Percentiles rank a stretch among this genome's conserved stretches.
These are phyloP conservation scores for Caenorhabditis latens DNA, from an alignment of 1,140 invertebrate species.

Conservation along the genomic window DNA sequence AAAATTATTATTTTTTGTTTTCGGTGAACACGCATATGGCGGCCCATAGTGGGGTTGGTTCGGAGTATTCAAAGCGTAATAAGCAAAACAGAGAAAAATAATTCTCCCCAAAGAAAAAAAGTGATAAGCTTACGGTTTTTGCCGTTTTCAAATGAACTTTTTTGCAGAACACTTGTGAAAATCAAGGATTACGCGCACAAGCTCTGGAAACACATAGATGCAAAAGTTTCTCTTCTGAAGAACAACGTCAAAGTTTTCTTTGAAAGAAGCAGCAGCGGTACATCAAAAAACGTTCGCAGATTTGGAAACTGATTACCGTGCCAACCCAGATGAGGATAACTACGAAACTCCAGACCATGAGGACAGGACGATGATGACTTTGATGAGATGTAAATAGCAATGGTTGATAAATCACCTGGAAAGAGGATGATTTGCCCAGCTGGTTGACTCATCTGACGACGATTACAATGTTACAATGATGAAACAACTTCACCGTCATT, in stretches of 20 bases:
- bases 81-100: no score
- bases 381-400: constrained; percentile 57
- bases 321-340: constrained; percentile 74
- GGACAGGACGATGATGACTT: constrained; percentile 65
- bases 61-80: no score
- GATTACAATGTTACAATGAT: constrained; percentile 71
- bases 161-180: constrained; percentile 88
- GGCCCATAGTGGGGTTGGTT: no score
- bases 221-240: constrained; percentile 85
- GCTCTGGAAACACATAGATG: constrained; percentile 87
- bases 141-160: constrained; percentile 83
- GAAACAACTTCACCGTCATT: constrained; percentile 76
- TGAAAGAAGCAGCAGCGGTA: constrained; percentile 96
- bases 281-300: constrained; percentile 86
- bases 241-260: constrained; percentile 92
- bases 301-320: constrained; percentile 71
- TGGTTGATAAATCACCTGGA: constrained; percentile 16
- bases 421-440: constrained; percentile 82
- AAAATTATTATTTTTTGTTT: no score
- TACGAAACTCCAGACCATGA: constrained; percentile 74
- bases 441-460: constrained; percentile 78
- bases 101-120: no score
- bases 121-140: no score
- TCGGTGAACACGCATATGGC: no score
- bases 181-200: constrained; percentile 94